These are phyloP conservation scores for Ormia ochracea DNA, from an alignment of 2,888 invertebrate genomes.

Conservation along the genomic window DNA sequence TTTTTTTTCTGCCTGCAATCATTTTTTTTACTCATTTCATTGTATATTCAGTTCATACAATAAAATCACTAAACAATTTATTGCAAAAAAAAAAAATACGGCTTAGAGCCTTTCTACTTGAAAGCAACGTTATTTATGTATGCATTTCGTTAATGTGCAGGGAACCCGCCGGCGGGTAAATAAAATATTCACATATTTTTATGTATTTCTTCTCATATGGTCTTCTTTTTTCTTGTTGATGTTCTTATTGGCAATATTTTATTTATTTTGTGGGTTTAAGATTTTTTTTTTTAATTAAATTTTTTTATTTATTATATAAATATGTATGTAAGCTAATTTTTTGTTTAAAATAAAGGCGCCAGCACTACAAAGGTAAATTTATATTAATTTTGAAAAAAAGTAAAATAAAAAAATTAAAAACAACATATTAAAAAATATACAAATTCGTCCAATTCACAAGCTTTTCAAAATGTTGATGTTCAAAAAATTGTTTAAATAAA, in stretches of 20 bases:
- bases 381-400: not conserved
- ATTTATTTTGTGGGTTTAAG: conserved; percentile 1
- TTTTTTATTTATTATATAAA: conserved; percentile 7
- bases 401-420: not conserved
- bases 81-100: no score
- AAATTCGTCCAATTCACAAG: no score
- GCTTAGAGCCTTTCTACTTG: no score
- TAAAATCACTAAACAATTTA: no score
- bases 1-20: no score
- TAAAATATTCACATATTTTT: conserved; percentile 56
- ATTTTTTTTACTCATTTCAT: no score
- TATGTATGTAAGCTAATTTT: no score
- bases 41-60: no score
- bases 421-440: no score
- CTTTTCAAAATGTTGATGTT: no score
- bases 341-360: conserved; percentile 43
- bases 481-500: no score
- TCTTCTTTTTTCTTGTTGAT: conserved; percentile 3
- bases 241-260: conserved; percentile 23
- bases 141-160: conserved; percentile 41
- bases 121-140: no score
- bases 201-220: not conserved
- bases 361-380: conserved; percentile 50
- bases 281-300: not conserved
- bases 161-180: conserved; percentile 61